These are phyloP conservation scores for Colistium nudipinnis DNA, from an alignment of 2,113 vertebrate species.

Conservation along the genomic window DNA sequence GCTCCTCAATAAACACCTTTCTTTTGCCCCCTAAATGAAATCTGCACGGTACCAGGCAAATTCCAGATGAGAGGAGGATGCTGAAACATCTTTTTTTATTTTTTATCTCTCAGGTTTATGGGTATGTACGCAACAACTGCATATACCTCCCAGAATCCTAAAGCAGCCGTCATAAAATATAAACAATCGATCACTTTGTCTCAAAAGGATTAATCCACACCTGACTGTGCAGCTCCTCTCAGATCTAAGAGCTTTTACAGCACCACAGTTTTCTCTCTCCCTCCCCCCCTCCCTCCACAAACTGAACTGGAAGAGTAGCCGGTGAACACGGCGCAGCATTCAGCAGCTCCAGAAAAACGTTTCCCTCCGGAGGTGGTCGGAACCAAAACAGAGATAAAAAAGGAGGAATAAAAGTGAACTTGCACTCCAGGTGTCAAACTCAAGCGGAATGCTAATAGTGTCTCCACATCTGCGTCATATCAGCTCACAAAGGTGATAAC, in stretches of 20 bases:
- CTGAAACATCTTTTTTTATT: background rate
- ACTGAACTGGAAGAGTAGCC: background rate
- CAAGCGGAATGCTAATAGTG: background rate
- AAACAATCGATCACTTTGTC: background rate
- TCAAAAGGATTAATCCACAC: background rate
- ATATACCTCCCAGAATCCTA: background rate
- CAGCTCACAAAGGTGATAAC: background rate
- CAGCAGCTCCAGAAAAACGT: background rate
- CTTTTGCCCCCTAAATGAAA: conserved; percentile 35
- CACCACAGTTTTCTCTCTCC: background rate
- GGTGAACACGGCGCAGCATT: background rate
- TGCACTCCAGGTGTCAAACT: background rate
- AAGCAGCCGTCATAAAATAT: conserved; percentile 5
- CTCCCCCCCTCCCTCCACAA: too few relatives aligned
- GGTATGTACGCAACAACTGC: background rate
- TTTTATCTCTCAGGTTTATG: background rate
- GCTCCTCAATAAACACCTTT: conserved; percentile 32
- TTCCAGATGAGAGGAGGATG: background rate
- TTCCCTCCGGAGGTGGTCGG: background rate
- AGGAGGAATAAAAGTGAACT: background rate
- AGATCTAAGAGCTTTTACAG: background rate
- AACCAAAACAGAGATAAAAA: background rate
- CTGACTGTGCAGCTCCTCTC: conserved; percentile 1
- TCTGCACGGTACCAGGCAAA: background rate
- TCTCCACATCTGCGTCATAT: background rate